Evolutionary conservation across 2,113 vertebrate species (phyloP), one percentile per base, ranked within the genome.

Genomic region (Struthidea cinerea): DNA sequence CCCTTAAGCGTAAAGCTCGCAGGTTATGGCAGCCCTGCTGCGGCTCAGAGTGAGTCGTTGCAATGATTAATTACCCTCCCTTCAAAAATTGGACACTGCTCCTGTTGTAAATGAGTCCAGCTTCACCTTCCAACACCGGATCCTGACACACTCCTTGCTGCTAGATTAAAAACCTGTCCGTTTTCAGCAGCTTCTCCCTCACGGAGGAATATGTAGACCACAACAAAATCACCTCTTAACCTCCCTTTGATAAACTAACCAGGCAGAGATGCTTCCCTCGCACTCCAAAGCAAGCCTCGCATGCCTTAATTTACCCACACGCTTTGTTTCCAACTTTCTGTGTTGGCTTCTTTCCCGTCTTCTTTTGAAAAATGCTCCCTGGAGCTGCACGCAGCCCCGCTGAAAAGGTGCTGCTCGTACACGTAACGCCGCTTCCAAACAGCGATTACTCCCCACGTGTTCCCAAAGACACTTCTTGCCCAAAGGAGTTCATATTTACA

Each of bases 61-160:
- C 86, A 56, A 37, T 95, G 95, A 94, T 94, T 96, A 92, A 93
- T 94, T 78, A 94, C 84, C 47, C 32, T 71, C 81, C 28, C 81
- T 91, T 85, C 87, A 84, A 92, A 93, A 95, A 78, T 0, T 47
- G 93, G 94, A 91, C 2, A 2, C 70, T 50, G 24, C 60, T 84
- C 33, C 91, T 87, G 1, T 53, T 52, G 65, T 79, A 94, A 95
- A 95, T 82, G 89, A 95, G 89, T 37, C 89, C 87, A 65, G 89
- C 81, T 87, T 95, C 85, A 93, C 94, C 90, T 93, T 79, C 57
- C 84, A 84, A 5, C 75, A 23, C 91, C 3, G 35, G 80, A 79
- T 60, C 80, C 64, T 84, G 49, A 84, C 49, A 80, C 55, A 7
- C 64, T 92, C 89, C 30, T 73, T n/a, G 74, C 93, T 47, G 77